These are phyloP conservation scores for Acleris laterana DNA, from an alignment of 2,888 invertebrate species.

Conservation along the genomic window DNA sequence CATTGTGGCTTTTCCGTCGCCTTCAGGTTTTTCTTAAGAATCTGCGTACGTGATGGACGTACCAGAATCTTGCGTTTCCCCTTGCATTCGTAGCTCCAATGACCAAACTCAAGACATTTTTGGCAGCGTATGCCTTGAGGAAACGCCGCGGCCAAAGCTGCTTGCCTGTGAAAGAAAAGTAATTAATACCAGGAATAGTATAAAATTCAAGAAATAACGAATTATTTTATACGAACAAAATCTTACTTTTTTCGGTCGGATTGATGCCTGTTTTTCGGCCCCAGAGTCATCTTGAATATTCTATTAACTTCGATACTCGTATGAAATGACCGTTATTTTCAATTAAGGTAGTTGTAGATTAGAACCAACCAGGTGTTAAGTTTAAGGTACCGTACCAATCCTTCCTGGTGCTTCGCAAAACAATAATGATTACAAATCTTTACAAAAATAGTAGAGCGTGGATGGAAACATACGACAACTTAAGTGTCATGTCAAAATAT, in stretches of 20 bases:
- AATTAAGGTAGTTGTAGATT: slow-evolving; percentile 21
- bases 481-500: slow-evolving; percentile 38
- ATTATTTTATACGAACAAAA: slow-evolving; percentile 38
- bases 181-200: slow-evolving; percentile 30
- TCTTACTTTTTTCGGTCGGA: slow-evolving; percentile 74
- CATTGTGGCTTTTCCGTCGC: slow-evolving; percentile 65
- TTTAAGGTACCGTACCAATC: slow-evolving; percentile 22
- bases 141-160: slow-evolving; percentile 86
- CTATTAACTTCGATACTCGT: slow-evolving; percentile 13
- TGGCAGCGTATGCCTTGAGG: slow-evolving; percentile 94
- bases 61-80: slow-evolving; percentile 95
- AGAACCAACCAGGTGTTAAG: slow-evolving; percentile 11
- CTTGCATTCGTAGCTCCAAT: slow-evolving; percentile 97
- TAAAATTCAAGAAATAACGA: slow-evolving; percentile 12
- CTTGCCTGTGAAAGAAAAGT: slow-evolving; percentile 70
- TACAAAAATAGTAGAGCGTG: slow-evolving; percentile 38
- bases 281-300: slow-evolving; percentile 67
- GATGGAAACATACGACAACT: slow-evolving; percentile 36
- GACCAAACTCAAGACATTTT: slow-evolving; percentile 95
- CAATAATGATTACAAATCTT: slow-evolving; percentile 36
- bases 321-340: slow-evolving; percentile 22
- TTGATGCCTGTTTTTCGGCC: slow-evolving; percentile 78
- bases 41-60: slow-evolving; percentile 92
- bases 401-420: slow-evolving; percentile 29
- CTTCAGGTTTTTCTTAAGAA: slow-evolving; percentile 87